Base-by-base conservation (phyloP, 2,888 invertebrate genomes). In the Rhingia rostrata region DNA sequence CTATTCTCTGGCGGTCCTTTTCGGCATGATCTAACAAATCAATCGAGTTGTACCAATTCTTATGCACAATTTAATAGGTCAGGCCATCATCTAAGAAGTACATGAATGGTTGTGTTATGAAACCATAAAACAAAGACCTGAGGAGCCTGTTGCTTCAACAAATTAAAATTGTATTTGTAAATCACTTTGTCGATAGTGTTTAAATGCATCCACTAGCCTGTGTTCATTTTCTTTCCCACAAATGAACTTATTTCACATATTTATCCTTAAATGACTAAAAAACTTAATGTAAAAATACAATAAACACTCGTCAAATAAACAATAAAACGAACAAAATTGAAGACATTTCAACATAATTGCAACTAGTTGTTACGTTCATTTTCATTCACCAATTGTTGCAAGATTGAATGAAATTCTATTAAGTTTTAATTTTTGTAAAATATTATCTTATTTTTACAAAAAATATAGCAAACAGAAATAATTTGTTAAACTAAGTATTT, bases 391-490 rank as follows among this genome's bases (percentile, higher is more conserved):
- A 33, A 60, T 61, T 43, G 30, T 72, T 22, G 37, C 33, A 53
- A 53, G 53, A 61, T 35, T n/a, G 10, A 6, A 63, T 35, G 45
- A 54, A 54, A 43, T 67, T 67, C 6, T 49, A 60, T 51, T 60
- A 45, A 43, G 49, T 70, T 70, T 22, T 22, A 1, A 22, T 1
- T 22, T 70, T 61, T 72, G 72, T 72, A 72, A 63, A 72, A 61
- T 53, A 72, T 22, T 22, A 22, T 22, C 4, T 41, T 49, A 35
- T 35, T 51, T 22, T 47, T 47, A 33, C 33, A 69, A 67, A 58
- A 12, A 9, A 30, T n/a, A 41, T 63, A 43, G 54, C 39, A 45
- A 37, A 61, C 32, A 54, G 45, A 72, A 32, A 7, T 35, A 64
- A 64, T 43, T 64, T 56, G 47, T 66, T 14, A 64, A 43, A 54